phyloP scores from a whole-genome alignment of 2,113 vertebrate genomes.

The Naja naja region DNA sequence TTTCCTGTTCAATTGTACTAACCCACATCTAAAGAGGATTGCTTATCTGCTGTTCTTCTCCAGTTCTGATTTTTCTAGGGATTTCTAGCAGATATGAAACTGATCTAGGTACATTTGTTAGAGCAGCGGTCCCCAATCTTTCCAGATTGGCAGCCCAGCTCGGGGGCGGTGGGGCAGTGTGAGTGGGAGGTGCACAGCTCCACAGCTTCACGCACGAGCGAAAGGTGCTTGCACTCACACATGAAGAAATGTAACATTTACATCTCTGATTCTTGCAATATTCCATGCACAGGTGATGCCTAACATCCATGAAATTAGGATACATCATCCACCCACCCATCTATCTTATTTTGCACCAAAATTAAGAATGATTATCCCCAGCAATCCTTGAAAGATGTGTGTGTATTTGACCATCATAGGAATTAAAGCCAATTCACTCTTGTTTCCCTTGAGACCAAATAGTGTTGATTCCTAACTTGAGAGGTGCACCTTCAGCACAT shows the following conservation, averaged over 20 bases:
- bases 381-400: background rate
- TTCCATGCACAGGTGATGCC: background rate
- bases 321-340: too few relatives aligned
- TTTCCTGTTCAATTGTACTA: background rate
- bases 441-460: background rate
- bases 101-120: background rate
- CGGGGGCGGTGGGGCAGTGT: background rate
- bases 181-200: background rate
- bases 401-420: background rate
- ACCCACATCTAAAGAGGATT: background rate
- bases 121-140: background rate
- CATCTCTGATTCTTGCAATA: constrained; percentile 35
- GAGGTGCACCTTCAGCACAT: background rate
- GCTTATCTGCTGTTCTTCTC: background rate
- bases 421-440: background rate
- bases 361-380: background rate
- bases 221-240: too few relatives aligned
- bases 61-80: background rate
- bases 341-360: background rate
- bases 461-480: fast-evolving
- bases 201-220: background rate
- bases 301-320: background rate
- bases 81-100: background rate
- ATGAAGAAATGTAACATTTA: background rate
- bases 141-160: background rate